Evolutionary conservation across 2,888 invertebrate species (phyloP).

Genomic region (Caenorhabditis doughertyi): DNA sequence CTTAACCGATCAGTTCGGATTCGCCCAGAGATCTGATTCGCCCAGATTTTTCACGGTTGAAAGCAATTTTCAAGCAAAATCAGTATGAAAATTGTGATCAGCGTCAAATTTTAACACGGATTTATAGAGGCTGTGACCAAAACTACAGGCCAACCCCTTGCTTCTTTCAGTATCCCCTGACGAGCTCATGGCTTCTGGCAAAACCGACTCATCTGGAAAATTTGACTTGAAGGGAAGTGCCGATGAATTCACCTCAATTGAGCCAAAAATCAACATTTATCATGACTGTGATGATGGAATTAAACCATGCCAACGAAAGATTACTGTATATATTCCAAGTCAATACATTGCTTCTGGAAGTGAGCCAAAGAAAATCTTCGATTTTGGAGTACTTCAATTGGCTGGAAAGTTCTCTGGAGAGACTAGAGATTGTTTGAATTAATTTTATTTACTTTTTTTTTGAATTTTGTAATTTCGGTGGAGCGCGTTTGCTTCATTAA

Average conservation of each 20-base stretch:
- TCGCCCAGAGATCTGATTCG: too few relatives aligned
- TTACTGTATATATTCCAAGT: slow-evolving; percentile 77
- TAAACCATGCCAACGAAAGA: slow-evolving; percentile 77
- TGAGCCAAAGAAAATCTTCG: slow-evolving; percentile 72
- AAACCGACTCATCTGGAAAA: slow-evolving; percentile 62
- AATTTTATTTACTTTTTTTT: slow-evolving; percentile 26
- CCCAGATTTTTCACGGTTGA: too few relatives aligned
- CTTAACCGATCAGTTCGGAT: too few relatives aligned
- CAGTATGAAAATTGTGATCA: too few relatives aligned
- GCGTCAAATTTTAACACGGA: too few relatives aligned
- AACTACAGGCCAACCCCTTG: too few relatives aligned
- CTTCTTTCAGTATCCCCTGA: slow-evolving; percentile 68
- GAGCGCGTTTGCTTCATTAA: not conserved
- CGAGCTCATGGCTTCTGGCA: slow-evolving; percentile 68
- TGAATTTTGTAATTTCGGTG: not conserved
- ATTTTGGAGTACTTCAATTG: slow-evolving; percentile 72
- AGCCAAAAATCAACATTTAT: slow-evolving; percentile 70
- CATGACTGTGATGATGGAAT: slow-evolving; percentile 68
- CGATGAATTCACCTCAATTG: slow-evolving; percentile 71
- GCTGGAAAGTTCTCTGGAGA: slow-evolving; percentile 74
- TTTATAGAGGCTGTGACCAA: too few relatives aligned
- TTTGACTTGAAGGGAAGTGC: slow-evolving; percentile 68
- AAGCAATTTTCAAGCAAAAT: too few relatives aligned
- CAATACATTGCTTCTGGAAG: slow-evolving; percentile 74
- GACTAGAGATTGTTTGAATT: slow-evolving; percentile 72